Base-by-base conservation (phyloP, 2,113 vertebrate species). In the Indicator maculatus region DNA sequence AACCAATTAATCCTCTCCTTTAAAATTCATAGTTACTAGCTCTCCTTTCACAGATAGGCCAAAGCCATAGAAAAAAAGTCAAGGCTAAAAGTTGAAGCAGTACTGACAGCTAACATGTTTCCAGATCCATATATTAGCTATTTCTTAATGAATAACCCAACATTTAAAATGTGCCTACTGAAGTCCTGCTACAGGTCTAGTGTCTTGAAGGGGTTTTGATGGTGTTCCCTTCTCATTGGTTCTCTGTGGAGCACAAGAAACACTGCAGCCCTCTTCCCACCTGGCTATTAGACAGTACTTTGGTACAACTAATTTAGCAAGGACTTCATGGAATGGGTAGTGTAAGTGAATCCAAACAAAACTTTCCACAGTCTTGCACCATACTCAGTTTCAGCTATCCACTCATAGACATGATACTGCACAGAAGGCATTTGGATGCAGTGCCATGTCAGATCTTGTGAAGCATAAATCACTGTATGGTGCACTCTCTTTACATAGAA, bases 381-480 rank as follows among this genome's bases (percentile, higher is more conserved):
- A 8, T 28, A 24, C 2, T 9, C 0, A 0, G 17, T 66, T 79
- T 80, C 5, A 3, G 24, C 8, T 36, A 16, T 58, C 18, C 26
- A 12, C 17, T 69, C 38, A 55, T 21, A 76, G n/a, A 73, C 41
- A 63, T 0, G 8, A 27, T 6, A 55, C 30, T 11, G 19, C 31
- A 30, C n/a, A 45, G 39, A 56, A 58, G 55, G 28, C 26, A 66
- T 58, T 9, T 44, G 31, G 39, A 38, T 33, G 41, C 31, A 3
- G 5, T 27, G 31, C 30, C 0, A 52, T 5, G 23, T 52, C 41
- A 44, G 41, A 44, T 44, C 50, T 12, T 52, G 38, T 2, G 3
- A 66, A 66, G 21, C 0, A 1, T 38, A 38, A 76, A 41, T 47
- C 61, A 76, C 64, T 55, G 15, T 12, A 56, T 14, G 10, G 71